Conservation (phyloP, 2,888 invertebrate genomes). For the Brachyopa scutellaris region DNA sequence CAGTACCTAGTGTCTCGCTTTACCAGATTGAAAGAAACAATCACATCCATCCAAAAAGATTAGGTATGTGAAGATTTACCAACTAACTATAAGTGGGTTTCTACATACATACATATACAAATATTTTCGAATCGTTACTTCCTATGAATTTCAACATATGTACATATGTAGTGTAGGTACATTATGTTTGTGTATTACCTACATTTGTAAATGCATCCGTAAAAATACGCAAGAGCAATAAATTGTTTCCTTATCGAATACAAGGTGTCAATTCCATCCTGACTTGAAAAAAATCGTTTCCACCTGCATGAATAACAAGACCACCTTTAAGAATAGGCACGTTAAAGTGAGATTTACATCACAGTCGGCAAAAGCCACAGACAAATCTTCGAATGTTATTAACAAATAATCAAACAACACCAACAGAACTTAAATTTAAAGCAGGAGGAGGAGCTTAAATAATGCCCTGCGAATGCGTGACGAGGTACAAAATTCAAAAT, state of each 20-base stretch:
- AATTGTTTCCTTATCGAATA: conserved; percentile 48
- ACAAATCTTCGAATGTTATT: conserved; percentile 24
- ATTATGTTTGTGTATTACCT: too few species aligned
- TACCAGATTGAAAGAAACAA: too few species aligned
- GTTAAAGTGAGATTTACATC: conserved; percentile 49
- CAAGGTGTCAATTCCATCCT: conserved; percentile 56
- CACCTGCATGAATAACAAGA: conserved; percentile 57
- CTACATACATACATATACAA: too few species aligned
- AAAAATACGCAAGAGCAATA: conserved; percentile 13
- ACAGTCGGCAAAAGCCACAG: conserved; percentile 35
- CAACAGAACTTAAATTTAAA: conserved; percentile 8
- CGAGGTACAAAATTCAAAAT: conserved; percentile 77
- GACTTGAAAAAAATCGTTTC: conserved; percentile 36
- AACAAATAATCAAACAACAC: conserved; percentile 33
- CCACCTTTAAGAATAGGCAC: conserved; percentile 48
- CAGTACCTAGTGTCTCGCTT: too few species aligned
- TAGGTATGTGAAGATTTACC: too few species aligned
- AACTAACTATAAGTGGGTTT: too few species aligned
- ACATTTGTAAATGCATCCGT: conserved; percentile 11
- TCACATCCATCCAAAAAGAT: too few species aligned
- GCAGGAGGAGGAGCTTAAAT: conserved; percentile 46
- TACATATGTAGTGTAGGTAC: too few species aligned
- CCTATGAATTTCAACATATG: conserved; percentile 3
- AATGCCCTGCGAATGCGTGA: conserved; percentile 7
- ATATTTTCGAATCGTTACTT: too few species aligned